Base-by-base conservation (phyloP, 2,797 vertebrate species). In the Cyclopterus lumpus region DNA sequence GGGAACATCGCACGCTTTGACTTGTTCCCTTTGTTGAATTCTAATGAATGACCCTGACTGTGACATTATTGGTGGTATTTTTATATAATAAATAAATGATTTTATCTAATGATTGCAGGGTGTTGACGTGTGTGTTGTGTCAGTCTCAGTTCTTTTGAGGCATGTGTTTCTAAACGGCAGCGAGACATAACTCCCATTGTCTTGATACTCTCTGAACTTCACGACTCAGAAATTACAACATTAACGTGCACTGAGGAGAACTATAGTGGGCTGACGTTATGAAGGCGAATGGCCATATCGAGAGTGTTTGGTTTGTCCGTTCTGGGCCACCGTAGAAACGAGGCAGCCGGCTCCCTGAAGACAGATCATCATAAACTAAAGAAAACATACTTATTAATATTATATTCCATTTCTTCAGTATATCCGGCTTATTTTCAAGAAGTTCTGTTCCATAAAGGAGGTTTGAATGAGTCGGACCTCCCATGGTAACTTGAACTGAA, bases 51-150 rank as follows among this genome's bases (percentile, higher is more conserved):
- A 67, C 54, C n/a, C n/a, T 44, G 38, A 77, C 71, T 81, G 71
- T 73, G 65, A 82, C 70, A 57, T 12, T n/a, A 58, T 51, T 74
- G 46, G 65, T 74, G 85, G 53, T 86, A 81, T 87, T 93, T 91
- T 93, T 91, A 89, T 89, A 51, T 81, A 87, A 51, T 82, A 40
- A 88, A 92, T 89, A 92, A 92, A 93, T 55, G 40, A 85, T 88
- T 90, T 86, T 73, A 57, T 76, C 54, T 64, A 60, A 83, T 60
- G 48, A 60, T 18, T 22, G 3, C 22, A 5, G n/a, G 6, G 34
- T 58, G 9, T 64, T 24, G 0, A 40, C 64, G 20, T 81, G 22
- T 60, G 51, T 59, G 8, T 69, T 30, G 5, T 51, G 6, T 49
- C 9, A 7, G 34, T 10, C 1, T 30, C 30, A 34, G 10, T 22